A percentile compares a stretch with the other conserved stretches of the same genome.
These are phyloP conservation scores for Spizaetus ornatus DNA, from an alignment of 2,113 vertebrate genomes.

Conservation along the genomic window DNA sequence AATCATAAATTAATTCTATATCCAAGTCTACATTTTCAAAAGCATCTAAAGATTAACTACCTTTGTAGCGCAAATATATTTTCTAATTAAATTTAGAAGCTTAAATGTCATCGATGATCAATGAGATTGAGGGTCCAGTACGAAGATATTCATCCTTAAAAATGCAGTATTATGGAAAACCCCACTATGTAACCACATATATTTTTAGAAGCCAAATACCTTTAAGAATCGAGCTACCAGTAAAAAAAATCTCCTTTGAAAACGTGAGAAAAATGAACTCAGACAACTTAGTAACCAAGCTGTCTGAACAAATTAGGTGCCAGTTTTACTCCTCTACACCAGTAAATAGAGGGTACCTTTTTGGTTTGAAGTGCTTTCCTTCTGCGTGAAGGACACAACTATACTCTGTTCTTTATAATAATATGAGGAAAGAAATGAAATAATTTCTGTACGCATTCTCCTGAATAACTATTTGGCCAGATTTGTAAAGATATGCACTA, in stretches of 20 bases:
- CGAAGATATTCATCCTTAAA: not conserved
- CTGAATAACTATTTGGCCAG: not conserved
- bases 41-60: not conserved
- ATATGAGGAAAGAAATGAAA: not conserved
- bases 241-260: not conserved
- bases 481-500: not conserved
- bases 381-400: not conserved
- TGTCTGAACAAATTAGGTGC: not conserved
- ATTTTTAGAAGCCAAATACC: not conserved
- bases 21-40: not conserved
- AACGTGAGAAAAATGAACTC: not conserved
- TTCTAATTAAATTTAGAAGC: not conserved
- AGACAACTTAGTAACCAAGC: not conserved
- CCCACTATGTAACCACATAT: not conserved
- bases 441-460: not conserved
- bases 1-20: not conserved
- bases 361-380: not conserved
- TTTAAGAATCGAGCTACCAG: not conserved
- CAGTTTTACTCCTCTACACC: not conserved
- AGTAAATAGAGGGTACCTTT: not conserved
- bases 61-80: not conserved
- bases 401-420: not conserved
- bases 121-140: not conserved
- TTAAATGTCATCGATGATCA: not conserved
- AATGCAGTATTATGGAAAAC: not conserved